Percentiles rank a stretch among this genome's conserved stretches.
Conservation (phyloP, 2,113 vertebrate genomes). For the Dolichotis patagonum region DNA sequence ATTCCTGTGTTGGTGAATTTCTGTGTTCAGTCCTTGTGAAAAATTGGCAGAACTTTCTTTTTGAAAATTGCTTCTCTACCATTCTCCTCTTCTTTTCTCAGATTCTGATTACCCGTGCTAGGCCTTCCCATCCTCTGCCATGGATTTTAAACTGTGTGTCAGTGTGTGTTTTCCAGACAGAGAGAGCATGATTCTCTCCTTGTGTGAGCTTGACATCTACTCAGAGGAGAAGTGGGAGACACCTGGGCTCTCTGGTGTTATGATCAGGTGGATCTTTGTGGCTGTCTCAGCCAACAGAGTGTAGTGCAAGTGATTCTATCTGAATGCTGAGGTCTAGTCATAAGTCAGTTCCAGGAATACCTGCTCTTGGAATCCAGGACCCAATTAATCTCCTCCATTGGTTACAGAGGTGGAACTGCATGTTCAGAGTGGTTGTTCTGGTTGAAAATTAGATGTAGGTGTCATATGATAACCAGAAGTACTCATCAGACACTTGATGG, state of each 20-base stretch:
- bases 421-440: not conserved
- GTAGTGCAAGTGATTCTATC: not conserved
- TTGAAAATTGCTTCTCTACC: not conserved
- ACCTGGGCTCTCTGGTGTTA: not conserved
- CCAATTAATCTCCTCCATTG: too few relatives aligned
- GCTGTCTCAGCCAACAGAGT: not conserved
- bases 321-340: not conserved
- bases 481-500: not conserved
- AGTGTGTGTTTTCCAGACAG: not conserved
- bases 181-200: not conserved
- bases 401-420: not conserved
- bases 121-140: not conserved
- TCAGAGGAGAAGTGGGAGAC: not conserved
- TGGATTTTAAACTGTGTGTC: not conserved
- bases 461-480: not conserved
- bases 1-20: not conserved
- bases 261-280: not conserved
- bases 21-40: not conserved
- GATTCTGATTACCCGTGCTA: not conserved
- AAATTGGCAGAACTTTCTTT: not conserved
- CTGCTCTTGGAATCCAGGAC: not conserved
- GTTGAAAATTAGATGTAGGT: not conserved
- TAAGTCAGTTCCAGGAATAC: not conserved
- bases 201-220: not conserved
- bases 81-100: not conserved